phyloP scores from a whole-genome alignment of 2,797 vertebrate species.

The Gila robusta region DNA sequence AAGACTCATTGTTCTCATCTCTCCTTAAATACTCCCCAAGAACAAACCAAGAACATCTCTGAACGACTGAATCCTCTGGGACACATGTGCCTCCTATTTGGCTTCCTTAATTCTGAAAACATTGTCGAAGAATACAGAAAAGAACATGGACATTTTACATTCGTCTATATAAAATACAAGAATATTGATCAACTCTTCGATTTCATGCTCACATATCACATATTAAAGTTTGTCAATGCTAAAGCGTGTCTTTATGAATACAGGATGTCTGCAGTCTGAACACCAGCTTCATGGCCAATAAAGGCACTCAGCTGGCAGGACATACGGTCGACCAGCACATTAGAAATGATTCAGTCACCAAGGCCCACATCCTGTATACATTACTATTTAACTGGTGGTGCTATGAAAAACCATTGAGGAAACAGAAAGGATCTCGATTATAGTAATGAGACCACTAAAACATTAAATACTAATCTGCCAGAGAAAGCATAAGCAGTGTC shows the following conservation, averaged over 20 bases:
- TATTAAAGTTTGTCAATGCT: constrained; percentile 9
- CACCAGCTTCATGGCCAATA: constrained; percentile 21
- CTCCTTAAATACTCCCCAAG: constrained; percentile 52
- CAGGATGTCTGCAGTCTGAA: constrained; percentile 29
- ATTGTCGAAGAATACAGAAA: not conserved
- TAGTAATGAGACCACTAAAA: constrained; percentile 16
- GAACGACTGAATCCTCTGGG: constrained; percentile 3
- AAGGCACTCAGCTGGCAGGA: constrained; percentile 25
- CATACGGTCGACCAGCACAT: not conserved
- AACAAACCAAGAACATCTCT: constrained; percentile 50
- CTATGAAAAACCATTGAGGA: constrained; percentile 16
- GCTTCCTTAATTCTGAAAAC: not conserved
- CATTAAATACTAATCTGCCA: constrained; percentile 33
- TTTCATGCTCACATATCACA: not conserved
- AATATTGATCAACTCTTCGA: constrained; percentile 24
- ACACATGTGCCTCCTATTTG: constrained; percentile 8
- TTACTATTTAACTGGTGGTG: constrained; percentile 19
- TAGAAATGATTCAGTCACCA: constrained; percentile 23
- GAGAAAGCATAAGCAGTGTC: constrained; percentile 21
- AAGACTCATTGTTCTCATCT: constrained; percentile 59
- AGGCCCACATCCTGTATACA: constrained; percentile 20
- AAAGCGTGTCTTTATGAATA: constrained; percentile 7
- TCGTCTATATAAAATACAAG: constrained; percentile 13
- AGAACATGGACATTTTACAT: not conserved
- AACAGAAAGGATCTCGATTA: constrained; percentile 11